Base-by-base conservation (phyloP, 2,888 invertebrate genomes). In the Caenorhabditis sp. region DNA sequence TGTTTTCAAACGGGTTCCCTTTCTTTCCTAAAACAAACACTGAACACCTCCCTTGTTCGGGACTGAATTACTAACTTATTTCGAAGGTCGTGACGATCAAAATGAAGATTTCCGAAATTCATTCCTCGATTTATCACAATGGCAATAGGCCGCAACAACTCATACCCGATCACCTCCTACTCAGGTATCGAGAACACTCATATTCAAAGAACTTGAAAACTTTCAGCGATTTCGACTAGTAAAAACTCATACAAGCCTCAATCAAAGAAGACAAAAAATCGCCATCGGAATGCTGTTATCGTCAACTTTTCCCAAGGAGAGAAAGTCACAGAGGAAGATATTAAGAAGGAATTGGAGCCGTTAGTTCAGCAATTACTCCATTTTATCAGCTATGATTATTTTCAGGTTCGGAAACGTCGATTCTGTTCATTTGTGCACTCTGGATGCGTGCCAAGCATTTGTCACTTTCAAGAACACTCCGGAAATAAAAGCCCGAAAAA, bases 401-500 rank as follows among this genome's bases (percentile, higher is more conserved):
- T 82, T 1, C 49, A 82, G 82, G 41, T 79, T 73, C 44, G 82
- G 77, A 28, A 4, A 12, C 4, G 31, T 82, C 31, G 35, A 47
- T 7, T n/a, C 61, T 0, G 61, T 82, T 14, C 49, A 63, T 22
- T 14, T 79, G 54, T 82, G 82, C 61, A 51, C 54, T 19, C 4
- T 68, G 44, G 82, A 82, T 64, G 54, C 44, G 2, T 82, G 82
- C 35, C 82, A 82, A 41, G 77, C 82, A 3, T 82, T 76, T 31
- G 73, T 82, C 12, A 59, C 68, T 1, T 38, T 82, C 14, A 31
- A 31, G 10, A 68, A 56, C 8, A 35, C 64, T n/a, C 26, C 44
- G 6, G 58, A 59, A 56, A 22, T 41, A 22, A 54, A 70, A 8
- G 63, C 70, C 8, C 28, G 56, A 22, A 47, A 59, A 22, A 44